Percentiles rank a stretch among this genome's conserved stretches.
phyloP scores from a whole-genome alignment of 1,140 invertebrate species.

The Calycopis cecrops region DNA sequence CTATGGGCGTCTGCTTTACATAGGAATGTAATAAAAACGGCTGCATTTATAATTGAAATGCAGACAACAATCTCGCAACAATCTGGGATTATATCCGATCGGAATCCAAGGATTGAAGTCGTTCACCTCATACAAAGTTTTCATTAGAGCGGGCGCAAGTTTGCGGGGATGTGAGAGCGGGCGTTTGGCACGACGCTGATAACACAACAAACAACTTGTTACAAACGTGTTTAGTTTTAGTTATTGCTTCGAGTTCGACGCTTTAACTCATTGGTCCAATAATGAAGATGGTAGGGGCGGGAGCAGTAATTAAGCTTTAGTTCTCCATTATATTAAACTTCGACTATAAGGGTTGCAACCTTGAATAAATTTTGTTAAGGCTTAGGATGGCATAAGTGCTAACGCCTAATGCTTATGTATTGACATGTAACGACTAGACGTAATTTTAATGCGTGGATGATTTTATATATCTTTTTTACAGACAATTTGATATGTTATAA shows the following conservation, averaged over 20 bases:
- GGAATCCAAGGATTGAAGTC: conserved; percentile 23
- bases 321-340: conserved; percentile 16
- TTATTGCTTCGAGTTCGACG: conserved; percentile 66
- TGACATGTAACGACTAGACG: too few species aligned
- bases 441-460: too few species aligned
- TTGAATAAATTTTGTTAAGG: conserved; percentile 1
- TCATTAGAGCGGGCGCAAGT: conserved; percentile 61
- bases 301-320: conserved; percentile 49
- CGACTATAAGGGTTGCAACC: conserved; percentile 1
- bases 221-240: conserved; percentile 72
- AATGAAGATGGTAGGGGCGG: conserved; percentile 52
- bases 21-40: too few species aligned
- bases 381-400: not conserved
- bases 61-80: too few species aligned
- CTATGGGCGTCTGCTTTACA: too few species aligned
- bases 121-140: conserved; percentile 60
- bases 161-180: conserved; percentile 53
- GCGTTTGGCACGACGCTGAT: conserved; percentile 63
- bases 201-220: conserved; percentile 71
- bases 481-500: too few species aligned
- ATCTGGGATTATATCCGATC: too few species aligned
- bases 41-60: too few species aligned
- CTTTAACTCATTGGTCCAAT: conserved; percentile 64
- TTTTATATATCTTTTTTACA: too few species aligned
- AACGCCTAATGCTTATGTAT: too few species aligned